phyloP scores from a whole-genome alignment of 2,113 vertebrate genomes.

The Nerophis lumbriciformis region DNA sequence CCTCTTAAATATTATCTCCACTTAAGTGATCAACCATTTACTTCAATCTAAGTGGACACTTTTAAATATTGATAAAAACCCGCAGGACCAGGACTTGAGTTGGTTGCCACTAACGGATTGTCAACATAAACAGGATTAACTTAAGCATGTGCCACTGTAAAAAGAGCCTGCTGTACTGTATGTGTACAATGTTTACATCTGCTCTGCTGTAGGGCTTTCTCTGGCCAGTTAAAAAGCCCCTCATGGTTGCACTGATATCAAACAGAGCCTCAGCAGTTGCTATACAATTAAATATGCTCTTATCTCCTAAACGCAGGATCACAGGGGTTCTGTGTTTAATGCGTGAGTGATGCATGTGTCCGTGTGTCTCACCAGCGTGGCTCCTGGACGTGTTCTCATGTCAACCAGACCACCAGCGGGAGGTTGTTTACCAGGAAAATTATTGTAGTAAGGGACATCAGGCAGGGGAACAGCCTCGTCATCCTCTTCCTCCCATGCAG shows the following conservation, averaged over 20 bases:
- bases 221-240: slow-evolving; percentile 3
- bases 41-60: no score
- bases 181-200: neutral
- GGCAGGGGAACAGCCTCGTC: slow-evolving; percentile 78
- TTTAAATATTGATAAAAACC: no score
- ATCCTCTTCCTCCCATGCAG: slow-evolving; percentile 93
- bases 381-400: slow-evolving; percentile 80
- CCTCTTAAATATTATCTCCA: no score
- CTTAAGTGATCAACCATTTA: no score
- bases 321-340: slow-evolving; percentile 9
- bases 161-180: neutral
- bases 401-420: slow-evolving; percentile 91
- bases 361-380: slow-evolving; percentile 80
- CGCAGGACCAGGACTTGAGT: no score
- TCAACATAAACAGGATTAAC: no score
- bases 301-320: neutral
- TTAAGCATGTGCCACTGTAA: neutral
- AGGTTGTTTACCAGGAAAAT: slow-evolving; percentile 94
- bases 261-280: neutral
- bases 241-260: neutral
- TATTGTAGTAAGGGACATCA: slow-evolving; percentile 95
- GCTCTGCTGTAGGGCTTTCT: neutral
- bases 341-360: neutral
- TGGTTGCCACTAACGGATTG: no score
- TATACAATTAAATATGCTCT: neutral